phyloP scores from a whole-genome alignment of 1,140 invertebrate species.

The Plutomurus gul region DNA sequence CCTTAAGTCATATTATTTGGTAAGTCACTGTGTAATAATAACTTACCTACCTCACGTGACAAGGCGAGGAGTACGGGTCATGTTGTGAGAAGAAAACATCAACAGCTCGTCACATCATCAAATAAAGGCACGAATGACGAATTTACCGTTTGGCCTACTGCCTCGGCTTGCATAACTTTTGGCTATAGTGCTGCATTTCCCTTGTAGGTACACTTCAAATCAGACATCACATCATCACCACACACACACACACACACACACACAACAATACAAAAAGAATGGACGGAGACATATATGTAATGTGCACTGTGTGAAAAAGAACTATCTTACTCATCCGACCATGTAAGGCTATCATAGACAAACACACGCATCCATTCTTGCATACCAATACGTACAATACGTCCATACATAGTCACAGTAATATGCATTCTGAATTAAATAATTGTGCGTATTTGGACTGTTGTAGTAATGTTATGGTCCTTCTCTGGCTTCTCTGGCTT shows the following conservation, averaged over 20 bases:
- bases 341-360: constrained; percentile 21
- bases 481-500: no score
- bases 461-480: no score
- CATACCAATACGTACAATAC: constrained; percentile 27
- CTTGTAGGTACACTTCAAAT: not conserved
- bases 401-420: constrained; percentile 20
- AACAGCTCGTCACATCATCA: not conserved
- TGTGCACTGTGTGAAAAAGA: not conserved
- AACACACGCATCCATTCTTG: constrained; percentile 21
- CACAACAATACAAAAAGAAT: not conserved
- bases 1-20: not conserved
- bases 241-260: not conserved
- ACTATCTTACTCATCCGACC: constrained; percentile 26
- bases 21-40: not conserved
- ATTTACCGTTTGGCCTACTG: not conserved
- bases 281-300: not conserved
- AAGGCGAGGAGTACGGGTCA: not conserved
- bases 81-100: not conserved
- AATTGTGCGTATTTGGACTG: constrained; percentile 26
- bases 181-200: not conserved
- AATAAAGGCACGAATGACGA: not conserved
- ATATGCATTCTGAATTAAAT: constrained; percentile 30
- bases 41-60: not conserved
- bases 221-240: not conserved
- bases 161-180: not conserved